Evolutionary conservation across 2,113 vertebrate genomes (phyloP).

Genomic region (Micromys minutus): DNA sequence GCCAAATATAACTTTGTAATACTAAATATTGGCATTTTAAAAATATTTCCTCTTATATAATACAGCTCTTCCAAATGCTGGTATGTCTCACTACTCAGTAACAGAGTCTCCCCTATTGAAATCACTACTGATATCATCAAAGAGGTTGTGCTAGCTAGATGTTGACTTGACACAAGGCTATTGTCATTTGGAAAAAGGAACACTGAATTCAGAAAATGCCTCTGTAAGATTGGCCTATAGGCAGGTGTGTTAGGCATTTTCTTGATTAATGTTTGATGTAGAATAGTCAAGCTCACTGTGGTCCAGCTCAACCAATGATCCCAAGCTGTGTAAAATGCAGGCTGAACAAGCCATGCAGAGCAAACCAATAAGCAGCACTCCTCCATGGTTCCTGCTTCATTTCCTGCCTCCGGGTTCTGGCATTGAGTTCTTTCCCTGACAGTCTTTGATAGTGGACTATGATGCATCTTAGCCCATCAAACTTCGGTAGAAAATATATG

Average conservation of each 20-base stretch:
- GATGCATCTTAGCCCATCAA: not conserved
- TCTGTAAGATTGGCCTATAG: not conserved
- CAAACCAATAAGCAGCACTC: not conserved
- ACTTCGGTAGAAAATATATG: not conserved
- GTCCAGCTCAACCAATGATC: not conserved
- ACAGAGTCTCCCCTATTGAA: slow-evolving; percentile 5
- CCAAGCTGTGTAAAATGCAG: not conserved
- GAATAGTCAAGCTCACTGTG: not conserved
- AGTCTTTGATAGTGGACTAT: not conserved
- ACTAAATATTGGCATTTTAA: not conserved
- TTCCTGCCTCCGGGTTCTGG: not conserved
- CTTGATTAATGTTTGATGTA: not conserved
- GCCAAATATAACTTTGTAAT: not conserved
- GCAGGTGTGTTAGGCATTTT: not conserved
- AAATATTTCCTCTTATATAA: slow-evolving; percentile 41
- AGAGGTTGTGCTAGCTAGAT: not conserved
- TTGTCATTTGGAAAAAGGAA: not conserved
- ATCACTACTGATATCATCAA: slow-evolving; percentile 14
- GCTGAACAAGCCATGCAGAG: not conserved
- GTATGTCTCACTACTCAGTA: not conserved
- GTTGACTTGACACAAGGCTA: not conserved
- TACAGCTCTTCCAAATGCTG: slow-evolving; percentile 40
- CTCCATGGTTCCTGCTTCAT: not conserved
- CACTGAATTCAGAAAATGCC: not conserved
- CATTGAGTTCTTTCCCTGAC: not conserved